Evolutionary conservation across 2,888 invertebrate genomes (phyloP), one percentile per base, ranked within the genome.

Genomic region (Allophyes oxyacanthae): DNA sequence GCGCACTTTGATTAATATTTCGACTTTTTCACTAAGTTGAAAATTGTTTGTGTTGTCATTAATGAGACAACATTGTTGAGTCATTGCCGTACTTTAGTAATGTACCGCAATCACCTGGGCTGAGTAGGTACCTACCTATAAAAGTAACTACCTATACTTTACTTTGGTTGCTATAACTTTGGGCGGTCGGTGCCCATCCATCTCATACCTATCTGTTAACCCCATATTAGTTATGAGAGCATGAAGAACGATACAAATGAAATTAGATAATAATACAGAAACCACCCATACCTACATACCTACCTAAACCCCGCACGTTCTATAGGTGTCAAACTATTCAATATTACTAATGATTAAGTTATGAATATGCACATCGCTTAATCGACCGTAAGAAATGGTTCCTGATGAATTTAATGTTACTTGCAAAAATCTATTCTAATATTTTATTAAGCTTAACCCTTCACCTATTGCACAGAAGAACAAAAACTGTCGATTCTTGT

Each of bases 281-380:
- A n/a, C n/a, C n/a, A n/a, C n/a, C n/a, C n/a, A n/a, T n/a, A n/a
- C n/a, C n/a, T n/a, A n/a, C n/a, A n/a, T n/a, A n/a, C n/a, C n/a
- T n/a, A n/a, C n/a, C n/a, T n/a, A n/a, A n/a, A 20, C 20, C 20
- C 20, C 20, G 13, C 13, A 32, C 42, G 48, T 50, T 36, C 50
- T 38, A 28, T 9, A 56, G 30, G 15, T 51, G 45, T 43, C 50
- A 51, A 58, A 36, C 63, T 42, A 59, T 69, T 49, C 56, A 58
- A 30, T 43, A 50, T 9, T 34, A 53, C 44, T 73, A 81, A 86
- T 87, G 79, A 81, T 59, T 42, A 69, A 65, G 61, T 80, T 82
- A 90, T 91, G 91, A 92, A 89, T 91, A 92, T 90, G 90, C 91
- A 91, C 77, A 85, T 64, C 57, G 37, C 20, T 55, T 63, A 55